Evolutionary conservation across 2,888 invertebrate species (phyloP).

Genomic region (Trissolcus brochymenae): DNA sequence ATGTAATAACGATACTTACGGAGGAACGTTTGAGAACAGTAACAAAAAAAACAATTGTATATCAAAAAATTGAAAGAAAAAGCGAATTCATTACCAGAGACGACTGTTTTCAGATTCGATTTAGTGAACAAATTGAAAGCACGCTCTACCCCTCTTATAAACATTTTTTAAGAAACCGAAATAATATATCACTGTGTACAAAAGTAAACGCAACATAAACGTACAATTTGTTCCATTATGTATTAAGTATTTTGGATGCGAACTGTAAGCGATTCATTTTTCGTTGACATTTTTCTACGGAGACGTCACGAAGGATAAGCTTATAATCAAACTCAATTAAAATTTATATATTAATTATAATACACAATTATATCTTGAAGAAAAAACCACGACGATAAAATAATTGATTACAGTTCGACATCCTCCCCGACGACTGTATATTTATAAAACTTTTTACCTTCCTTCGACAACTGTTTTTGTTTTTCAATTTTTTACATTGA

Average conservation of each 20-base stretch:
- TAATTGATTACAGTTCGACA: constrained; percentile 25
- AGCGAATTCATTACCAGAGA: constrained; percentile 46
- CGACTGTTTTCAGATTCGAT: constrained; percentile 52
- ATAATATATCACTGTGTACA: constrained; percentile 59
- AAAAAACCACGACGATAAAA: not conserved
- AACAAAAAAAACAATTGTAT: constrained; percentile 12
- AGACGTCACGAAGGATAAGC: not conserved
- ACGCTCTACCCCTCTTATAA: constrained; percentile 52
- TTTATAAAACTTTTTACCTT: constrained; percentile 44
- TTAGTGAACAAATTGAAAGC: constrained; percentile 54
- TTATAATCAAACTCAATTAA: constrained; percentile 23
- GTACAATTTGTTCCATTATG: constrained; percentile 44
- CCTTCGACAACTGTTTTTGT: constrained; percentile 37
- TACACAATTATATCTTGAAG: not conserved
- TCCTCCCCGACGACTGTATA: constrained; percentile 41
- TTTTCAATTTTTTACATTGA: constrained; percentile 43
- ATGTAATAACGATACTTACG: constrained; percentile 60
- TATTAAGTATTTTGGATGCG: constrained; percentile 18
- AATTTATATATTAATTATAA: not conserved
- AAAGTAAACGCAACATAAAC: constrained; percentile 56
- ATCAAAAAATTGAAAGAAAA: no score
- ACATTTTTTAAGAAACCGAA: constrained; percentile 57
- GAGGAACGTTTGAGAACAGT: constrained; percentile 44
- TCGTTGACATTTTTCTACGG: not conserved
- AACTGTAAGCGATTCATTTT: constrained; percentile 24